Percentiles rank a stretch among this genome's conserved stretches.
Evolutionary conservation across 2,113 vertebrate genomes (phyloP).

Genomic region (Tricholaema leucomelas): DNA sequence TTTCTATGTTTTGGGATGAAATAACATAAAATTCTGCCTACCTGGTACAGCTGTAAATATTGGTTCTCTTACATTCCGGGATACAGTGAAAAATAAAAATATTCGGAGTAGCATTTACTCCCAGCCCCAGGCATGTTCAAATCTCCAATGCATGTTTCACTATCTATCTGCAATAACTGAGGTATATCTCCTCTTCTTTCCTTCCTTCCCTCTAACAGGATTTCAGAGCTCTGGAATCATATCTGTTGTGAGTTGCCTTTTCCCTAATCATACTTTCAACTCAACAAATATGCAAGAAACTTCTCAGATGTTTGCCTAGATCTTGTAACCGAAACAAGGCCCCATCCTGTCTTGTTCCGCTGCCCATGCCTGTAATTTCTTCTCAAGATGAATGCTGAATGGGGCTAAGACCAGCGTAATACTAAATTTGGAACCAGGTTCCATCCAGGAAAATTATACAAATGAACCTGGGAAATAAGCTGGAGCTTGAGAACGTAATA

Average conservation of each 20-base stretch:
- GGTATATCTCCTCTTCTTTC: background rate
- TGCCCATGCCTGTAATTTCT: background rate
- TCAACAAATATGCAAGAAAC: background rate
- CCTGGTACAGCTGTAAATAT: background rate
- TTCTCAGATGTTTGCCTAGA: background rate
- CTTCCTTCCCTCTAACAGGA: background rate
- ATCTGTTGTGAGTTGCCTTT: background rate
- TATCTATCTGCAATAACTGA: background rate
- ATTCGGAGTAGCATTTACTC: background rate
- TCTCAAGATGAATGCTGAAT: background rate
- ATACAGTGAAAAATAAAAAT: background rate
- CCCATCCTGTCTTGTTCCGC: background rate
- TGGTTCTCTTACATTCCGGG: background rate
- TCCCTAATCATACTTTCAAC: background rate
- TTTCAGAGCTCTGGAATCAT: slow-evolving; percentile 12
- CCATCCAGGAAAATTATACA: slow-evolving; percentile 44
- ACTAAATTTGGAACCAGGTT: slow-evolving; percentile 13
- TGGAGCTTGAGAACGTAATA: slow-evolving; percentile 48
- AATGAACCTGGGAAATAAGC: slow-evolving; percentile 56
- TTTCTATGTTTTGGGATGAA: background rate
- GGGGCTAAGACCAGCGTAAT: background rate
- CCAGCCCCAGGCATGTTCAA: background rate
- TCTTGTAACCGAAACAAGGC: slow-evolving; percentile 42
- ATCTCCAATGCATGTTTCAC: slow-evolving; percentile 11
- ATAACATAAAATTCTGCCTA: background rate